Percentiles rank a stretch among this genome's conserved stretches.
Evolutionary conservation across 2,113 vertebrate species (phyloP).

Genomic region (Cochlearius cochlearius): DNA sequence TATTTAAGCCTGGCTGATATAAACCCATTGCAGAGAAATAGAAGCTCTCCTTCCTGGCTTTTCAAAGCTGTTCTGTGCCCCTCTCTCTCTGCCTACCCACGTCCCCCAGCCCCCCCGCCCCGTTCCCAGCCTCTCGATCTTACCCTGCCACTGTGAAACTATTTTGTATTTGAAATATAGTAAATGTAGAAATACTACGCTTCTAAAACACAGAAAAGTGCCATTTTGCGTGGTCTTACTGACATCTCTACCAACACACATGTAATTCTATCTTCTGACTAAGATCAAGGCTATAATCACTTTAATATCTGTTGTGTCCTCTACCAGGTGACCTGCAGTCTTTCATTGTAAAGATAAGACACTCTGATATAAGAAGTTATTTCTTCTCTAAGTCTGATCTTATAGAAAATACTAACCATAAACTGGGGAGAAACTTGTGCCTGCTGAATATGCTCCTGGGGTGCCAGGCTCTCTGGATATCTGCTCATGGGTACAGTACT

Average conservation of each 20-base stretch:
- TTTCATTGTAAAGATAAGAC: neutral
- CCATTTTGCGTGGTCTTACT: neutral
- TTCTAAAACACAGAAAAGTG: neutral
- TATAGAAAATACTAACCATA: neutral
- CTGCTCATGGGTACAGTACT: neutral
- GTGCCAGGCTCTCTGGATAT: neutral
- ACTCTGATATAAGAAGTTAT: constrained; percentile 4
- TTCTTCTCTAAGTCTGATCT: neutral
- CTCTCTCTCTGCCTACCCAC: neutral
- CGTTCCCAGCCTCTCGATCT: neutral
- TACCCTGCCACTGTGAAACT: neutral
- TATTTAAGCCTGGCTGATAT: constrained; percentile 47
- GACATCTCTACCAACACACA: neutral
- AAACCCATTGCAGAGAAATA: constrained; percentile 35
- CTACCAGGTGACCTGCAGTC: constrained; percentile 1
- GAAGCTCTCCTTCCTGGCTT: constrained; percentile 21
- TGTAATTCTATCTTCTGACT: neutral
- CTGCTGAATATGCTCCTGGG: neutral
- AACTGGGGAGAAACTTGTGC: neutral
- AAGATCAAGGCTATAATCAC: constrained; percentile 12
- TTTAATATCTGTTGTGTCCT: constrained; percentile 29
- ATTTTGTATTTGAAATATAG: neutral
- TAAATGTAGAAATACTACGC: neutral
- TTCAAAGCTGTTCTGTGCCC: neutral
- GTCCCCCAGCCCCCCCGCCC: no score